Evolutionary conservation across 2,113 vertebrate genomes (phyloP), one percentile per base, ranked within the genome.

Genomic region (Heterocephalus glaber): DNA sequence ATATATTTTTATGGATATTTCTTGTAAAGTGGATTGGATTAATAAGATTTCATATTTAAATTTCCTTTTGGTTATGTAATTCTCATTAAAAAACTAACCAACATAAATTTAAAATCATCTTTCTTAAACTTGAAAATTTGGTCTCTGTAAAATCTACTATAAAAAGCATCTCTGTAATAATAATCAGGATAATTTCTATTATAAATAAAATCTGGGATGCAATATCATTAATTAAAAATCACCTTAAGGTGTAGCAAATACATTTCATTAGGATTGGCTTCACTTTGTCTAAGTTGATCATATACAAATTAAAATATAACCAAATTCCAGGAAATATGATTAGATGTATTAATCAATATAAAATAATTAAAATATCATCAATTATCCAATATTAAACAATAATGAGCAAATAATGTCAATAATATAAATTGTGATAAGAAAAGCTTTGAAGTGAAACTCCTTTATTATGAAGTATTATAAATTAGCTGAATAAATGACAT

Each of bases 401-500:
- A 77, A 77, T 49, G 26, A 17, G 4, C 3, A 77, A 77, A 30
- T 77, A 8, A 77, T 33, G 9, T 6, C 8, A 60, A 60, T 26
- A 84, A 38, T 63, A 26, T 68, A 77, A 35, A 54, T 54, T 76
- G 30, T 38, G 17, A 6, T 4, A 74, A 74, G 10, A 72, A 74
- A 84, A 56, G 0, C 3, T 54, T 1, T 85, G 54, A 89, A 68
- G 28, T 86, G 30, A 83, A 83, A 17, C 17, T 60, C n/a, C 8
- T 68, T 89, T 88, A 65, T 70, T 94, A 44, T 16, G 16, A 68
- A 92, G 12, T 58, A 17, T 0, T 77, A 6, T 95, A 86, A 77
- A 82, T 60, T 88, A 94, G 81, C 13, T 82, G 38, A 49, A 82
- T 87, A 92, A 63, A 94, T 70, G 92, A 44, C 30, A 90, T 14